Percentiles rank a stretch among this genome's conserved stretches.
phyloP scores from a whole-genome alignment of 2,888 invertebrate genomes.

The Lottia gigantea region DNA sequence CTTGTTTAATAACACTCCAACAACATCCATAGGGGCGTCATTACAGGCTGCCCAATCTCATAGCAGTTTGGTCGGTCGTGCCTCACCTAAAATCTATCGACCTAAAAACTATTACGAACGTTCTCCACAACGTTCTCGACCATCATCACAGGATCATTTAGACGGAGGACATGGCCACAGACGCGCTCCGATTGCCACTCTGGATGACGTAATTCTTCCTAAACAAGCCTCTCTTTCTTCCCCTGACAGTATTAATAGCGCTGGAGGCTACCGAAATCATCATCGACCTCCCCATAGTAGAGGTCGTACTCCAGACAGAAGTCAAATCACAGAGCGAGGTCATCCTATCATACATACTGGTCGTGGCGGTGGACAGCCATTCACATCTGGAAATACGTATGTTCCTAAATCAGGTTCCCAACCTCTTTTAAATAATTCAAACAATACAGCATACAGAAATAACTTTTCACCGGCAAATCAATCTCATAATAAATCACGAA shows the following conservation, averaged over 20 bases:
- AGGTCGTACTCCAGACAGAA: slow-evolving; percentile 18
- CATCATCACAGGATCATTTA: slow-evolving; percentile 21
- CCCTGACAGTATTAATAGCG: slow-evolving; percentile 43
- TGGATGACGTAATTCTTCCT: slow-evolving; percentile 43
- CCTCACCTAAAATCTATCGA: slow-evolving; percentile 23
- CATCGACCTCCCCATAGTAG: slow-evolving; percentile 20
- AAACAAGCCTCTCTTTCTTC: slow-evolving; percentile 31
- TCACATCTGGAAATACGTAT: slow-evolving; percentile 14
- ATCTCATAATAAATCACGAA: not conserved
- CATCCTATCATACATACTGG: slow-evolving; percentile 7
- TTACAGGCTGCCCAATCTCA: slow-evolving; percentile 29
- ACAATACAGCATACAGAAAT: not conserved
- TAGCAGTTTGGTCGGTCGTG: slow-evolving; percentile 23
- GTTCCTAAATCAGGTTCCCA: slow-evolving; percentile 24
- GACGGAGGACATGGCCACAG: slow-evolving; percentile 17
- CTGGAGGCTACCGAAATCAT: slow-evolving; percentile 36
- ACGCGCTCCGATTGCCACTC: slow-evolving; percentile 41
- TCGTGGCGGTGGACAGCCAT: slow-evolving; percentile 1
- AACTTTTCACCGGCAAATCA: not conserved
- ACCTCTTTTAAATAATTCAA: slow-evolving; percentile 4
- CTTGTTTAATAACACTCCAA: slow-evolving; percentile 56
- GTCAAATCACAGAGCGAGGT: slow-evolving; percentile 11
- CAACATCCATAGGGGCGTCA: slow-evolving; percentile 42
- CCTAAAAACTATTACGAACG: slow-evolving; percentile 23
- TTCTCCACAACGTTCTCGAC: slow-evolving; percentile 34